Evolutionary conservation across 1,140 invertebrate species (phyloP).

Genomic region (Drosophila nebulosa): DNA sequence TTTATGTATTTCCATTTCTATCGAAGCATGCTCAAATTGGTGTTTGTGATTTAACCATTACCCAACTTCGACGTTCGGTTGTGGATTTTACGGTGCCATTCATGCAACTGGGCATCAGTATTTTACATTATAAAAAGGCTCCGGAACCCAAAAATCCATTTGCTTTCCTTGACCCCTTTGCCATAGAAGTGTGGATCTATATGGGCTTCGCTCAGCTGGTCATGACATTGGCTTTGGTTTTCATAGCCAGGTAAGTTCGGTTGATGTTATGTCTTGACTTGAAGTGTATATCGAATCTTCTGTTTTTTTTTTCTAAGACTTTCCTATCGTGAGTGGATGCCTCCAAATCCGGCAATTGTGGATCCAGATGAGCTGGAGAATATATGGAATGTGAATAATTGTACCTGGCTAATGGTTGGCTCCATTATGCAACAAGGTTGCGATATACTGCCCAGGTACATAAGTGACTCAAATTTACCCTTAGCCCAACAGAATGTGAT

Average conservation of each 20-base stretch:
- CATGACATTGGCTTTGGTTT: constrained; percentile 94
- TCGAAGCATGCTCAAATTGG: constrained; percentile 92
- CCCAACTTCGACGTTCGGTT: constrained; percentile 88
- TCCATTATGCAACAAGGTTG: constrained; percentile 91
- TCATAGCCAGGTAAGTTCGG: constrained; percentile 89
- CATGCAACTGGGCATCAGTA: constrained; percentile 93
- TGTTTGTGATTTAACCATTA: constrained; percentile 94
- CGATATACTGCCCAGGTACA: constrained; percentile 89
- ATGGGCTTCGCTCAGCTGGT: constrained; percentile 96
- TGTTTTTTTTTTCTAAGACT: constrained; percentile 82
- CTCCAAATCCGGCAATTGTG: constrained; percentile 88
- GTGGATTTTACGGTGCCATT: constrained; percentile 96
- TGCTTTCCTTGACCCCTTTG: constrained; percentile 95
- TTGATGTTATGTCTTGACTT: not conserved
- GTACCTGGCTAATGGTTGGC: constrained; percentile 90
- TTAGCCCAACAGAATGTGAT: no score
- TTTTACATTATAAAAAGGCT: constrained; percentile 92
- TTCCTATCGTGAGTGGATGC: constrained; percentile 93
- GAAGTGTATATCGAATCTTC: not conserved
- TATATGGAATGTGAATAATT: constrained; percentile 89
- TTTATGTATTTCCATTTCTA: not conserved
- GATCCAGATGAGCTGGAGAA: constrained; percentile 89
- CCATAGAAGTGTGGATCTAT: constrained; percentile 96
- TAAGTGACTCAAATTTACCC: no score
- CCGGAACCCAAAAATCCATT: constrained; percentile 94